Evolutionary conservation across 2,113 vertebrate genomes (phyloP).

Genomic region (Rhegmatorhina hoffmannsi): DNA sequence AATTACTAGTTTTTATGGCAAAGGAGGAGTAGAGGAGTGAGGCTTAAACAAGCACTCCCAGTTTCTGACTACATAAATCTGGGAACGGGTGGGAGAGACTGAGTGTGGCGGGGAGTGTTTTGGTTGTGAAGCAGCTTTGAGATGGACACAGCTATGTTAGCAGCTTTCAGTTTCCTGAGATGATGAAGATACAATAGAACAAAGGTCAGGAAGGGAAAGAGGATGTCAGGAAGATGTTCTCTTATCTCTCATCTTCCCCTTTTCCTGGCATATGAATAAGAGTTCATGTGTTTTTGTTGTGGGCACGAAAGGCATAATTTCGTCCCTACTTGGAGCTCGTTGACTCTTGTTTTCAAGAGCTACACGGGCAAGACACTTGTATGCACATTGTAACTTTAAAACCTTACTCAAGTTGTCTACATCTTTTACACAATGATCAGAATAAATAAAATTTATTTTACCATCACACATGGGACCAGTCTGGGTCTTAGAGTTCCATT

Average conservation of each 20-base stretch:
- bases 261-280: not conserved
- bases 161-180: not conserved
- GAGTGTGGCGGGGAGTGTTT: not conserved
- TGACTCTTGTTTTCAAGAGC: not conserved
- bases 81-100: accelerated
- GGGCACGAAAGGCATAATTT: not conserved
- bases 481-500: accelerated
- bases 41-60: not conserved
- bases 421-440: not conserved
- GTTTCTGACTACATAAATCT: not conserved
- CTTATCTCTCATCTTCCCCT: not conserved
- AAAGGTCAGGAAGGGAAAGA: slow-evolving; percentile 10
- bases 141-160: not conserved
- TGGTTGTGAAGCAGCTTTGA: not conserved
- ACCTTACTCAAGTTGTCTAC: not conserved
- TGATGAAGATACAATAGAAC: not conserved
- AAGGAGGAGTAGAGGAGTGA: not conserved
- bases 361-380: not conserved
- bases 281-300: not conserved
- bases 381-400: not conserved
- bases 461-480: not conserved
- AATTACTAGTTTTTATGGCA: accelerated
- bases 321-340: not conserved
- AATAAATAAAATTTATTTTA: not conserved
- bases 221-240: not conserved